Base-by-base conservation (phyloP, 92 coral and sea anemone species). In the Virgularia gustaviana region DNA sequence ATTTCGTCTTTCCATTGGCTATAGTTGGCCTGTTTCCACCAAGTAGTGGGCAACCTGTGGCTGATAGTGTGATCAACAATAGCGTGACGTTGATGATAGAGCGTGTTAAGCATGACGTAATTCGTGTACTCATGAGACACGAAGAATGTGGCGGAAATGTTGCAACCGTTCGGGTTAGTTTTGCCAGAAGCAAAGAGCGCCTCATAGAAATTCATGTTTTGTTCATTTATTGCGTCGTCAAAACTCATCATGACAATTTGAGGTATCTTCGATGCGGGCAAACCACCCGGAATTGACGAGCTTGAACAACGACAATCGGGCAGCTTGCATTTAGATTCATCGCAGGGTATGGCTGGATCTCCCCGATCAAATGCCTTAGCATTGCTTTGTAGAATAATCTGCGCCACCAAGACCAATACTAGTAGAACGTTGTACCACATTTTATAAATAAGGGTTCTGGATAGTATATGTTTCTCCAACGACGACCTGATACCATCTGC, bases 291-390 rank as follows among this genome's bases (percentile, higher is more conserved):
- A 38, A 94, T 83, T 41, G 73, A 67, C 0, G 90, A 80, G 9
- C 96, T 96, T 41, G 96, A 86, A 61, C 99, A 94, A 57, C 87
- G 85, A 22, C 99, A 94, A 49, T 87, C 85, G 1, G 99, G 99
- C 5, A 89, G 94, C 79, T 89, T 89, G 84, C 99, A 89, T 27
- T 52, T 43, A 18, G 65, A 22, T 18, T 76, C 70, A 63, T 84
- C 85, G 61, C 97, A 91, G 16, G 86, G 88, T 65, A 70, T 57
- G 1, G 97, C 96, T 22, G 85, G 85, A 29, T 80, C 37, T 56
- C 59, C n/a, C 9, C 35, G 35, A 22, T 53, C 29, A 16, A 53
- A 36, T 28, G 44, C 34, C 2, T 43, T 16, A 11, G 25, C 44
- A 19, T 22, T 31, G 43, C 45, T 13, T 34, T 19, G 25, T 9